Base-by-base conservation (phyloP, 1,140 invertebrate species). In the Drosophila ambigua region DNA sequence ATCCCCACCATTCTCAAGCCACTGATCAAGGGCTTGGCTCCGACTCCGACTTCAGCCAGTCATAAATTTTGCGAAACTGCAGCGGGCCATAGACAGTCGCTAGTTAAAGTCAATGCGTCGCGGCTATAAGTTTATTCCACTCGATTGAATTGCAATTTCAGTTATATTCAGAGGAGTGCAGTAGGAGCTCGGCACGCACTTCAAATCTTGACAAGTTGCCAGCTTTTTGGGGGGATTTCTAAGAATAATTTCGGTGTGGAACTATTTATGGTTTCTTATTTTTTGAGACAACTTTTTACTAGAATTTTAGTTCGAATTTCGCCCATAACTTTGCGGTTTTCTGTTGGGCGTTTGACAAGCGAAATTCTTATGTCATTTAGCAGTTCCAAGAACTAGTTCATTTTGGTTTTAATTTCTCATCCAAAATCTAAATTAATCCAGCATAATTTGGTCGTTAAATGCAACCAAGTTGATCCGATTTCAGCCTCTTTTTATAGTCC, bases 61-160 rank as follows among this genome's bases (percentile, higher is more conserved):
- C 82, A 87, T 88, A 87, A 88, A 87, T 87, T 83, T 61, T 41
- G 44, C 59, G 53, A 31, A 51, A 46, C 50, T 53, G 9, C 26
- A 26, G 35, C 46, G n/a, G 31, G 51, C 55, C 50, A 71, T 69
- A 71, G 71, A 76, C 68, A 79, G 79, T 84, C 80, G 52, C 66
- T 31, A 60, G 43, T 59, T 72, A 53, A 48, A 64, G 61, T 54
- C 46, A 53, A 51, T 51, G 46, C 59, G 45, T 44, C 31, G 24
- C 62, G 55, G 45, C 74, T 64, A 79, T 74, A 78, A 88, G 83
- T 87, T 87, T 87, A 87, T 88, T 87, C 82, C 83, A 87, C 82
- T 88, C 82, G 83, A 87, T 88, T 87, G 82, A 87, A 87, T 82
- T 79, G 75, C 79, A 76, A 88, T 83, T 77, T 82, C 50, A 46